Percentiles rank a stretch among this genome's conserved stretches.
phyloP scores from a whole-genome alignment of 2,888 invertebrate genomes.

The Polymixis lichenea region DNA sequence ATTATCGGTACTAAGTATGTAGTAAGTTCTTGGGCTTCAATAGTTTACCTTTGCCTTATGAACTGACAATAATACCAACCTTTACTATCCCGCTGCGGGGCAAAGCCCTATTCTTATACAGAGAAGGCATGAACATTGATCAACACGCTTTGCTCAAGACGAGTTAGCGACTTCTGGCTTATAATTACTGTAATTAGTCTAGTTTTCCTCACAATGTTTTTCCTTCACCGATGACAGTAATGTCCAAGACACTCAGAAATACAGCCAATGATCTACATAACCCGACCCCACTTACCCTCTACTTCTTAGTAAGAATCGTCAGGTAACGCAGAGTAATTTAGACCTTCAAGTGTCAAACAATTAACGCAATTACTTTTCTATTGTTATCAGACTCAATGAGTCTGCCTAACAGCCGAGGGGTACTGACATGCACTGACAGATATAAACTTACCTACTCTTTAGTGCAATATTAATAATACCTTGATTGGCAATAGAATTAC shows the following conservation, averaged over 20 bases:
- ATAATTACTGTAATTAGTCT: background rate
- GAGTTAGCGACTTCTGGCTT: background rate
- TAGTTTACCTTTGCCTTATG: background rate
- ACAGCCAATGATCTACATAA: background rate
- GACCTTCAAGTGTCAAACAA: too few species aligned
- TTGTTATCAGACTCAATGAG: too few species aligned
- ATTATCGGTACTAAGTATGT: background rate
- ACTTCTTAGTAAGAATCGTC: background rate
- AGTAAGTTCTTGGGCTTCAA: slow-evolving; percentile 1
- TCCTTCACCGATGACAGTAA: background rate
- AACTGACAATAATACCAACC: background rate
- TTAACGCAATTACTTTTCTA: too few species aligned
- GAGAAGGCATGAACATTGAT: background rate
- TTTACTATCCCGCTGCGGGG: background rate
- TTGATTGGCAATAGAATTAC: background rate
- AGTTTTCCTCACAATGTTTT: background rate
- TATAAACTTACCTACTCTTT: too few species aligned
- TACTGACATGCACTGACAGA: too few species aligned
- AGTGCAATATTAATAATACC: too few species aligned
- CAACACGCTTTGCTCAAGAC: background rate
- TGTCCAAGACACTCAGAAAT: background rate
- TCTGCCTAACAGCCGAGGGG: too few species aligned
- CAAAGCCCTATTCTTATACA: too few species aligned
- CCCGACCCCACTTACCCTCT: background rate
- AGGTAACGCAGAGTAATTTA: background rate